Base-by-base conservation (phyloP, 2,797 vertebrate species). In the Poecile montanus region DNA sequence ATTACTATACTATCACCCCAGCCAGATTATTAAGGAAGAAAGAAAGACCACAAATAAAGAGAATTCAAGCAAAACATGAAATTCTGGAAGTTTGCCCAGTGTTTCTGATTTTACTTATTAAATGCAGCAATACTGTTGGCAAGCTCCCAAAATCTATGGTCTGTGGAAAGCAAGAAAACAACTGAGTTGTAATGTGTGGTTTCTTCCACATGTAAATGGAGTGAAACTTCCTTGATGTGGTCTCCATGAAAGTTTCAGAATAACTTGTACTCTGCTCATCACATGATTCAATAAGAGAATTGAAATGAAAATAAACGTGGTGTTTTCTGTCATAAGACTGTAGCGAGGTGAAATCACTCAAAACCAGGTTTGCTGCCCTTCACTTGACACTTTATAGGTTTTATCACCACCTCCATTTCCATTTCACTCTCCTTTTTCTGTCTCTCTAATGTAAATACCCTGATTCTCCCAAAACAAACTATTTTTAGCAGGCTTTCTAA, bases 21-120 rank as follows among this genome's bases (percentile, higher is more conserved):
- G 91, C 75, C 83, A 97, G 92, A 95, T 97, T 93, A 97, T 91
- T 97, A 97, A 82, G 85, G 89, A 89, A 91, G 83, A 96, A 94
- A 90, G 98, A 97, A 97, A 98, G 97, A 96, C 95, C 96, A 93
- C 94, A 97, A 98, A 98, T 98, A 98, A 97, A 98, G 97, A 97
- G 96, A 98, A 98, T 97, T 97, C 95, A 96, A 97, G 93, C 96
- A 97, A 98, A 98, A 98, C 98, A 98, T 95, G 97, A 97, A 96
- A 96, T 98, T 97, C 97, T 99, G 99, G 98, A 99, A 93, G 54
- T 50, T 62, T 98, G 98, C 98, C 98, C 97, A 97, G 98, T 97
- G 97, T 98, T 98, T 97, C 96, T 98, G 98, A 98, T 98, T 98
- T 98, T 98, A 97, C 98, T 99, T 98, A 99, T 99, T 98, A 98